Base-by-base conservation (phyloP, 2,797 vertebrate species). In the Hydrocynus forskahlii region DNA sequence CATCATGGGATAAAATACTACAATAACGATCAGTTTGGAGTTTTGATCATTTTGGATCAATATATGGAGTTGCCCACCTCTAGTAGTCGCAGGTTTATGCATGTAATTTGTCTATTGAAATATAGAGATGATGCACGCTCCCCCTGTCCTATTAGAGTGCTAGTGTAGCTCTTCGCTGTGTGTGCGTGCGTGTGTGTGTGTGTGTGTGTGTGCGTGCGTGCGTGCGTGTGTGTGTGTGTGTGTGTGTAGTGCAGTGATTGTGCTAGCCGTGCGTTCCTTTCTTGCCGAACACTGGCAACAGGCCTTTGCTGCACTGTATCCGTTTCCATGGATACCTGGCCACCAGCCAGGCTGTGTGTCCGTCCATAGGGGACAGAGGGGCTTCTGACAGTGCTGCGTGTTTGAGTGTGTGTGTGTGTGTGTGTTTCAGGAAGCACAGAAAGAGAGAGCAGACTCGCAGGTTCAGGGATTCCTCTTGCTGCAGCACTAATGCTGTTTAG, bases 391-490 rank as follows among this genome's bases (percentile, higher is more conserved):
- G 43, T 19, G 12, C 40, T 73, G 66, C 63, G 79, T 40, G 81
- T 67, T 75, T 67, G 78, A 21, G 81, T 63, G 79, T 35, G 29
- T 29, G 29, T 29, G 29, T 29, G 60, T 66, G 57, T 45, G 57
- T 40, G 54, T 25, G 78, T 67, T 10, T 50, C 81, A 66, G 87
- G 79, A 79, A 86, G 83, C 29, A 62, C 79, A 70, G 86, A 78
- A 87, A 79, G 86, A 84, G 88, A 81, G 87, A 38, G 62, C 10
- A 21, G 19, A 17, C 1, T 62, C 50, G 43, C 68, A 70, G 67
- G 86, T 87, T 89, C 86, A 91, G 71, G 86, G 81, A 81, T 82
- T 86, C 81, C 83, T 86, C 43, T 75, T 83, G 79, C 84, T 70
- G 79, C 52, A 80, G 86, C 69, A 54, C 48, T 66, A 64, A 40